Evolutionary conservation across 2,113 vertebrate species (phyloP).

Genomic region (Gasterosteus aculeatus): DNA sequence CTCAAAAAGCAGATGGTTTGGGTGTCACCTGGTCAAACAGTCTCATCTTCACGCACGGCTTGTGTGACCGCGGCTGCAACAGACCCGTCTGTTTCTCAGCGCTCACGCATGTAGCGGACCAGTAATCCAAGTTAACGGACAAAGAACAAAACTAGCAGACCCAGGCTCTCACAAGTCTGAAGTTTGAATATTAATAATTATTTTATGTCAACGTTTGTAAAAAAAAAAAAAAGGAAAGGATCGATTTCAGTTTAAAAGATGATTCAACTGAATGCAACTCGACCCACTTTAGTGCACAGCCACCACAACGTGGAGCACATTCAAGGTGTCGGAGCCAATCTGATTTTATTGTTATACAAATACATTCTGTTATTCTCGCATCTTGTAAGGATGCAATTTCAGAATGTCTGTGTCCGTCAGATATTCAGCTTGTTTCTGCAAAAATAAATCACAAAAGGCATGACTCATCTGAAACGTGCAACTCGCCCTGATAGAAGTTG

Average conservation of each 20-base stretch:
- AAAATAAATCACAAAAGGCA: neutral
- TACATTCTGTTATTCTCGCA: neutral
- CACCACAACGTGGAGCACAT: neutral
- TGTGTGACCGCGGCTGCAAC: conserved; percentile 30
- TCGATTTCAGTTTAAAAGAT: conserved; percentile 10
- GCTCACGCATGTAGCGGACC: conserved; percentile 20
- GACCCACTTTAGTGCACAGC: conserved; percentile 13
- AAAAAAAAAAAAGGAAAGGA: neutral
- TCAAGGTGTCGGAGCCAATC: neutral
- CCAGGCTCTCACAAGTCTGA: neutral
- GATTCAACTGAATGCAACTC: conserved; percentile 31
- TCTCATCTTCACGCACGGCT: conserved; percentile 6
- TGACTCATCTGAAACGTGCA: neutral
- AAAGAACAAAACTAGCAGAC: neutral
- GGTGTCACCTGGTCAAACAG: conserved; percentile 33
- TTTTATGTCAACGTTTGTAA: conserved; percentile 15
- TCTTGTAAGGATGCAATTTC: neutral
- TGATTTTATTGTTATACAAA: conserved; percentile 9
- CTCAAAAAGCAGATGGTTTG: conserved; percentile 41
- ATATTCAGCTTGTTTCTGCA: neutral
- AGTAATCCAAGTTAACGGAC: conserved; percentile 10
- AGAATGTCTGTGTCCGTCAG: neutral
- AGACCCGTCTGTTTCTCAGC: conserved; percentile 48
- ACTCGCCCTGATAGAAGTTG: neutral
- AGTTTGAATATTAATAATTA: conserved; percentile 1